These are phyloP conservation scores for Hyles euphorbiae DNA, from an alignment of 1,140 invertebrate species.

Conservation along the genomic window DNA sequence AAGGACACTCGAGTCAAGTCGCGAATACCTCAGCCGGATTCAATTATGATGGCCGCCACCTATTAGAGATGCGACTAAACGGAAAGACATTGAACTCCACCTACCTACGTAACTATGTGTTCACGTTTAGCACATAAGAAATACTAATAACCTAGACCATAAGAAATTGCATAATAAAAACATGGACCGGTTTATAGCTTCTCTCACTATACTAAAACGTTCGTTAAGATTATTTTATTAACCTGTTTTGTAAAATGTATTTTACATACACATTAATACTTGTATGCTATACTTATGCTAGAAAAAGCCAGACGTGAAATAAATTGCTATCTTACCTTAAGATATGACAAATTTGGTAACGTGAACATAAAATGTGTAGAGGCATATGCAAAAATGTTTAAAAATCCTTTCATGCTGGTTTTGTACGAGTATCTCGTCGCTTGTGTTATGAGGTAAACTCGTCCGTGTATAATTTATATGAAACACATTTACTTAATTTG, in stretches of 20 bases:
- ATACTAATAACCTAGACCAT: constrained; percentile 2
- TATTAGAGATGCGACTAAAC: constrained; percentile 12
- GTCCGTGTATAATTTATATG: too few relatives aligned
- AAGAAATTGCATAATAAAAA: constrained; percentile 31
- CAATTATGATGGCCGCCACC: constrained; percentile 20
- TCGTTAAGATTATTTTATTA: background rate
- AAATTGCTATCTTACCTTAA: too few relatives aligned
- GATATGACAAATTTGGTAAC: too few relatives aligned
- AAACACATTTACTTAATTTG: background rate
- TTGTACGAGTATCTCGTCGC: too few relatives aligned
- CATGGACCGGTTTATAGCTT: constrained; percentile 26
- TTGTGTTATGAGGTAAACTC: too few relatives aligned
- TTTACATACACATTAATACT: too few relatives aligned
- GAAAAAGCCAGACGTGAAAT: too few relatives aligned
- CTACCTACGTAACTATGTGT: background rate
- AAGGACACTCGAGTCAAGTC: constrained; percentile 46
- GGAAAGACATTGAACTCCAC: constrained; percentile 19
- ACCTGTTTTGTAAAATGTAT: constrained; percentile 2
- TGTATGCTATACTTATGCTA: too few relatives aligned
- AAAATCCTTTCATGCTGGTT: too few relatives aligned
- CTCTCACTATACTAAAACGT: constrained; percentile 24
- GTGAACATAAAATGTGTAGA: too few relatives aligned
- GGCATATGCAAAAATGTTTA: too few relatives aligned
- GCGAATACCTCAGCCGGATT: constrained; percentile 27
- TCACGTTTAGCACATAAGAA: constrained; percentile 5